phyloP scores from a whole-genome alignment of 2,113 vertebrate species.

The Passer montanus region DNA sequence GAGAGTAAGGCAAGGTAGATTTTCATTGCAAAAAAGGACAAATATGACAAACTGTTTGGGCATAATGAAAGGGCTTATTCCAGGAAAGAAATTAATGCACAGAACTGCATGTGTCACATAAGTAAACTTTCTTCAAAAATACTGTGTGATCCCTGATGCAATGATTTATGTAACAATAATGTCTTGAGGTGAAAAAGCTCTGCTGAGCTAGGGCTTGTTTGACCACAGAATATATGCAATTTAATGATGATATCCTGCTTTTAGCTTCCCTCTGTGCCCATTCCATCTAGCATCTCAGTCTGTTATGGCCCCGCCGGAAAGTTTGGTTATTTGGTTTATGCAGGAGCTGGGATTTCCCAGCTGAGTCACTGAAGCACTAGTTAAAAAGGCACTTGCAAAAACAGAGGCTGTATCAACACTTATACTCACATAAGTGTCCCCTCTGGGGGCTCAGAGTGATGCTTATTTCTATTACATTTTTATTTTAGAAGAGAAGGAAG shows the following conservation, averaged over 20 bases:
- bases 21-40: background rate
- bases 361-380: background rate
- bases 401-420: background rate
- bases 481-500: background rate
- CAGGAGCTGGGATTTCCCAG: constrained; percentile 38
- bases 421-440: background rate
- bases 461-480: background rate
- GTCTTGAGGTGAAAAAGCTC: background rate
- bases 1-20: background rate
- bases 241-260: constrained; percentile 22
- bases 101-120: background rate
- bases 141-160: background rate
- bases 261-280: constrained; percentile 27
- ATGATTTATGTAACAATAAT: background rate
- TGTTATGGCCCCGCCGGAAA: background rate
- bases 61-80: background rate
- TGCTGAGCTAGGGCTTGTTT: constrained; percentile 7
- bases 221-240: constrained; percentile 22
- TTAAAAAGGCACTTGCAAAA: constrained; percentile 1
- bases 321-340: constrained; percentile 26
- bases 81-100: background rate
- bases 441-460: background rate
- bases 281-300: background rate
- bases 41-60: background rate
- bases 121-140: background rate